Conservation (phyloP, 1,140 invertebrate species). For the Telenomus remus region DNA sequence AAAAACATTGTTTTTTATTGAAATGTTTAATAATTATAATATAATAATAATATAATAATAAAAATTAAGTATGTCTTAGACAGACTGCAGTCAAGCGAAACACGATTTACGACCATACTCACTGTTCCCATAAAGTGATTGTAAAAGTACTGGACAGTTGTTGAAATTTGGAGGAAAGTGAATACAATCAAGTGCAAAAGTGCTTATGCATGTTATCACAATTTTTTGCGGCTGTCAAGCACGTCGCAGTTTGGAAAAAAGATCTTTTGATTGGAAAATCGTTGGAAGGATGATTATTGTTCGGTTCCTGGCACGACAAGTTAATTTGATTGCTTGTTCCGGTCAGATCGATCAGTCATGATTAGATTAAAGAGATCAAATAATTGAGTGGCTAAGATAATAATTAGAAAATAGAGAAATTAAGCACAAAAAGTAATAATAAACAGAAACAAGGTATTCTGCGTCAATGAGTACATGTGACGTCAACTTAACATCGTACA, state of each 20-base stretch:
- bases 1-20: conserved; percentile 66
- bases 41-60: conserved; percentile 63
- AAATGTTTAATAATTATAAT: conserved; percentile 69
- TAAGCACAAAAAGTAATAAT: too few relatives aligned
- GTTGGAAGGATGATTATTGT: too few relatives aligned
- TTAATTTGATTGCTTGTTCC: too few relatives aligned
- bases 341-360: background rate
- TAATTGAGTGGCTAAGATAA: background rate
- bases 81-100: conserved; percentile 59
- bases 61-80: conserved; percentile 62
- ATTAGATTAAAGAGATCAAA: conserved; percentile 8
- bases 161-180: conserved; percentile 18
- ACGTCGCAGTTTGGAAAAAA: too few relatives aligned
- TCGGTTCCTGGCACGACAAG: too few relatives aligned
- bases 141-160: too few relatives aligned
- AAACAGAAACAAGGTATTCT: too few relatives aligned
- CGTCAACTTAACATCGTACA: background rate
- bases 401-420: too few relatives aligned
- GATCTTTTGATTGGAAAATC: too few relatives aligned
- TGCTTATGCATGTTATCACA: conserved; percentile 56
- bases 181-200: conserved; percentile 55
- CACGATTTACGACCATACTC: conserved; percentile 51
- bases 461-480: too few relatives aligned
- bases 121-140: conserved; percentile 30
- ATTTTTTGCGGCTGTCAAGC: conserved; percentile 51